A percentile compares a stretch with the other conserved stretches of the same genome.
These are phyloP conservation scores for Lampris megalopsis DNA, from an alignment of 2,113 vertebrate species.

Conservation along the genomic window DNA sequence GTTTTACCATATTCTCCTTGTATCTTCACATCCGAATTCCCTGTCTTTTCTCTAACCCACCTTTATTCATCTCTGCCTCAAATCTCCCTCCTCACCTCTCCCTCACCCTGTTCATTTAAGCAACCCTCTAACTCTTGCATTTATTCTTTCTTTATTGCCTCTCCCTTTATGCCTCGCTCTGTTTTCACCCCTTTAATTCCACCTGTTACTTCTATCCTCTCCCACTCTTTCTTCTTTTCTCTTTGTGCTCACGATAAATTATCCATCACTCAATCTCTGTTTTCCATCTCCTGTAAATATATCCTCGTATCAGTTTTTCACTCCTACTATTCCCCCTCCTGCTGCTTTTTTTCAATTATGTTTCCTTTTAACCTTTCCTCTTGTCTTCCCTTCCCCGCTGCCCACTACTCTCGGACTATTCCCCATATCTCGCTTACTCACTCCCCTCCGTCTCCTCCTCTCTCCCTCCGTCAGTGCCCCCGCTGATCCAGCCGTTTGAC, in stretches of 20 bases:
- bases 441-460: background rate
- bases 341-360: constrained; percentile 5
- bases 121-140: constrained; percentile 52
- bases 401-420: background rate
- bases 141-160: constrained; percentile 41
- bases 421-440: constrained; percentile 4
- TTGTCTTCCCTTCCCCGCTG: background rate
- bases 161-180: constrained; percentile 33
- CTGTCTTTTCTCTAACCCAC: constrained; percentile 36
- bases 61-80: constrained; percentile 58
- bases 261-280: constrained; percentile 26
- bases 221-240: background rate
- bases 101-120: constrained; percentile 68
- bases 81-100: constrained; percentile 78
- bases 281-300: constrained; percentile 18
- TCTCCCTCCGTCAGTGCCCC: constrained; percentile 86
- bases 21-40: constrained; percentile 45
- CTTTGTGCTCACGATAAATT: constrained; percentile 22
- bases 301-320: constrained; percentile 15
- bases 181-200: constrained; percentile 51
- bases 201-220: constrained; percentile 49
- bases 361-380: constrained; percentile 16
- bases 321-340: constrained; percentile 3
- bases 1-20: constrained; percentile 48
- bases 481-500: constrained; percentile 98